Evolutionary conservation across 1,140 invertebrate species (phyloP), one percentile per base, ranked within the genome.

Genomic region (Hormaphis cornu): DNA sequence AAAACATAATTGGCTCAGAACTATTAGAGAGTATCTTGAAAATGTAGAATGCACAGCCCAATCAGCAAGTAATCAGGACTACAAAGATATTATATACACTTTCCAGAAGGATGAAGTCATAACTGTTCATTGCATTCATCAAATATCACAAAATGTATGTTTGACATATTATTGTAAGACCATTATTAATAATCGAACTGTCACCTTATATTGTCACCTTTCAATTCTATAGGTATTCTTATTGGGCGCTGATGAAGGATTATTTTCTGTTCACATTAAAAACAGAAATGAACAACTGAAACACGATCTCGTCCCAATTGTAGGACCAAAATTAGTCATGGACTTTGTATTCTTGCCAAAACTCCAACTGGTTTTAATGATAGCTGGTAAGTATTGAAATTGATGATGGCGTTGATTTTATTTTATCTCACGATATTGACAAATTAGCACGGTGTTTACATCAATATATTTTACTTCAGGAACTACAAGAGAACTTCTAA

Each of bases 191-290:
- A 24, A 12, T 24, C 33, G 14, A 50, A 12, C 37, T 1, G 30
- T 53, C 40, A 69, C 9, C 1, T 12, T 12, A 20, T 28, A 54
- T 18, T 53, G 4, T 12, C 10, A 30, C 8, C 12, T n/a, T 56
- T 58, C 14, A 5, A 28, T 48, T 40, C 6, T 53, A 16, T 6
- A 70, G 69, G 28, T 70, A 33, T 58, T 44, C 28, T 46, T 70
- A 20, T 46, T 70, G 42, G 69, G 69, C 18, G 52, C 52, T 46
- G 53, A 54, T 12, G 69, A 70, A 70, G 69, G 69, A 28, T 58
- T 70, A 24, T 70, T 70, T 46, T 70, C 69, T 22, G 37, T 70
- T 10, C 69, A 70, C n/a, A 42, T 58, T 33, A 54, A 50, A 66
- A 50, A 24, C 16, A 10, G 50, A 26, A 33, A 66, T 35, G 61